Evolutionary conservation across 2,888 invertebrate genomes (phyloP).

Genomic region (Acanthosepion pharaonis): DNA sequence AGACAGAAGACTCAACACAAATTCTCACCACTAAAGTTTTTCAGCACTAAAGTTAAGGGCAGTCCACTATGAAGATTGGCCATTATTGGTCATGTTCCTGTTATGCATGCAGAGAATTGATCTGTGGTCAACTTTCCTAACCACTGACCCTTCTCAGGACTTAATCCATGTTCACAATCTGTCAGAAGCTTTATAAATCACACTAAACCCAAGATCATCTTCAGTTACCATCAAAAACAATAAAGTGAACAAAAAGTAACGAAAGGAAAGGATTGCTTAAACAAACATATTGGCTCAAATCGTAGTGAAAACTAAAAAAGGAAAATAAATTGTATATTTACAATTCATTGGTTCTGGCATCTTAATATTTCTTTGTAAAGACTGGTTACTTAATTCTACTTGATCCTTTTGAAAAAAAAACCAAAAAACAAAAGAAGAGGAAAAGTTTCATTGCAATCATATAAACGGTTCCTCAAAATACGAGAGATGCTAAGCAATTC

Average conservation of each 20-base stretch:
- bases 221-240: neutral
- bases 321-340: neutral
- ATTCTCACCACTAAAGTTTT: neutral
- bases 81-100: neutral
- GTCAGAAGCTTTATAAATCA: constrained; percentile 20
- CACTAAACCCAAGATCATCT: neutral
- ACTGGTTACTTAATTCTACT: neutral
- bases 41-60: neutral
- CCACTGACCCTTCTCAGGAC: neutral
- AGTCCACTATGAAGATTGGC: neutral
- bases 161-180: neutral
- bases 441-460: constrained; percentile 33
- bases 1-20: neutral
- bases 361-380: constrained; percentile 33
- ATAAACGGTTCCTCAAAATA: constrained; percentile 13
- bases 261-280: neutral
- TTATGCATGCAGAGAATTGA: neutral
- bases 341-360: constrained; percentile 2
- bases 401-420: neutral
- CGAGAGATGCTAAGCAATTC: constrained; percentile 33
- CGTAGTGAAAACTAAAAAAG: neutral
- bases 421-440: neutral
- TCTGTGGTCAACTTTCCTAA: constrained; percentile 4
- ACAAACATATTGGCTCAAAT: constrained; percentile 18
- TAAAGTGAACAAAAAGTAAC: neutral